Conservation (phyloP, 2,797 vertebrate species). For the Acestrorhynchus altus region DNA sequence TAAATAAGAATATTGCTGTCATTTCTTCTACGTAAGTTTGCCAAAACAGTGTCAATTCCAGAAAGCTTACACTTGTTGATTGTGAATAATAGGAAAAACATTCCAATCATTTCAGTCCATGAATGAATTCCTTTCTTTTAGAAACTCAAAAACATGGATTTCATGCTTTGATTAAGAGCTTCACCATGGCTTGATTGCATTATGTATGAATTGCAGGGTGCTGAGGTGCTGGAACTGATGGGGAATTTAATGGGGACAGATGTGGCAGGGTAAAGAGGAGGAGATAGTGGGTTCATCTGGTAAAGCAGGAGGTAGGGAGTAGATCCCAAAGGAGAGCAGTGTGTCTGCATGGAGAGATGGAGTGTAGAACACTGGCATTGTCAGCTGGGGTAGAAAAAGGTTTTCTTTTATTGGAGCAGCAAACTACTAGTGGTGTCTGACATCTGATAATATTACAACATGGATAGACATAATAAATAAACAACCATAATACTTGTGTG, state of each 20-base stretch:
- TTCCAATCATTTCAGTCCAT: background rate
- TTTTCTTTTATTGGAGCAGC: background rate
- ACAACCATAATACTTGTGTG: background rate
- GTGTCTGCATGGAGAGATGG: conserved; percentile 2
- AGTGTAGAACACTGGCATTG: background rate
- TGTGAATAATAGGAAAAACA: no score
- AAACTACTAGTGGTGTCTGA: background rate
- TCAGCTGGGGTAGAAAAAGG: background rate
- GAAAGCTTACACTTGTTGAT: no score
- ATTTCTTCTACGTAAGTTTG: no score
- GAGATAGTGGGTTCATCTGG: background rate
- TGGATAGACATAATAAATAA: background rate
- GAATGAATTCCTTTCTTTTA: background rate
- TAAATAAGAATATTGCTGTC: no score
- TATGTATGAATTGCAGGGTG: background rate
- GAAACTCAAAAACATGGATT: no score
- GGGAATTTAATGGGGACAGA: conserved; percentile 15
- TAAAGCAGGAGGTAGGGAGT: background rate
- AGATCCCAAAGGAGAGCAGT: background rate
- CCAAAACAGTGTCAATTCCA: no score
- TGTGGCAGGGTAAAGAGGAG: background rate
- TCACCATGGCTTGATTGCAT: conserved; percentile 31
- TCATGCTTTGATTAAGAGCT: background rate
- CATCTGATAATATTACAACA: background rate
- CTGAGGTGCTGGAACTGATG: background rate